Base-by-base conservation (phyloP, 2,797 vertebrate genomes). In the Rhynchotus rufescens region DNA sequence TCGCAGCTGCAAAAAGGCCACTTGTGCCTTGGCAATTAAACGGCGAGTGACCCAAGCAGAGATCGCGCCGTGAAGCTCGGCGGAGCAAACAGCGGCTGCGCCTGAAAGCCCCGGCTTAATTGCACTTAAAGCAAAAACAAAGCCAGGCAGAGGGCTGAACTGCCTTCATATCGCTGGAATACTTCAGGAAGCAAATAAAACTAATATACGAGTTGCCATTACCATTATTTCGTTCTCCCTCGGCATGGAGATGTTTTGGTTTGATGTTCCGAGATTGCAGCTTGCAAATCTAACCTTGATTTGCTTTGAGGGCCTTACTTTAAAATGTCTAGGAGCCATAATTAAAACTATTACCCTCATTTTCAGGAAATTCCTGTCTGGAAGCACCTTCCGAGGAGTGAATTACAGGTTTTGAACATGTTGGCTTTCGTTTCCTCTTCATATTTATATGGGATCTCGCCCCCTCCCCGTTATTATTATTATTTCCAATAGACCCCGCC, bases 311-410 rank as follows among this genome's bases (percentile, higher is more conserved):
- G 92, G 87, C 93, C 93, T 96, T 95, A 84, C 89, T 96, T 95
- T 95, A 92, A 96, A 96, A 96, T 89, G 92, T 94, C 93, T 96
- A 90, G 91, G 89, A 96, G 92, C 93, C 94, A 93, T 95, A 93
- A 95, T 95, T 96, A 95, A 96, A 96, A 95, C 95, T 80, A 92
- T 96, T 94, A 92, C 92, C 94, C 93, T 96, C 92, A 73, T 95
- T 96, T 95, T 94, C 92, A 95, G 96, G 96, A 97, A 97, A 96
- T 96, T 96, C 95, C 96, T 97, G 95, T 95, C 95, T 96, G 95
- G 95, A 97, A 96, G 95, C 93, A 93, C 95, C 96, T 96, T 96
- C 91, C 80, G 90, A 97, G 93, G 93, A 96, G 82, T 92, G 88
- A 90, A 87, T 93, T 93, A 81, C 92, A 90, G 88, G 93, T 82